Evolutionary conservation across 2,113 vertebrate genomes (phyloP).

Genomic region (Turdus rufiventris): DNA sequence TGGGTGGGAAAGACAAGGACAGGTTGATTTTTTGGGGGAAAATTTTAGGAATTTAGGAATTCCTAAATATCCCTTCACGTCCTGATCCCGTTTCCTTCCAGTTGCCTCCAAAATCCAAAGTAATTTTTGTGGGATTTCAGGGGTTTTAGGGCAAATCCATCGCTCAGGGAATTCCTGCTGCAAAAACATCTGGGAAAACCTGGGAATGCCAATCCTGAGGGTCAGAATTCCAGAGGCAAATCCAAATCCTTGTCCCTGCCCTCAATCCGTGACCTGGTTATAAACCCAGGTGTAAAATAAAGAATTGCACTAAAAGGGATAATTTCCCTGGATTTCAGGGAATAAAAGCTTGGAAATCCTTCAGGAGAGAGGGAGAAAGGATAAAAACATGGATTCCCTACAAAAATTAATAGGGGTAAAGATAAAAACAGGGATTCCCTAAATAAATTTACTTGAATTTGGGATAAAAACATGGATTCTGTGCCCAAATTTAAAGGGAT

Average conservation of each 20-base stretch:
- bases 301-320: accelerated
- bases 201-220: not conserved
- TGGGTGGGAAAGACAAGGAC: not conserved
- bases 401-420: not conserved
- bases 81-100: accelerated
- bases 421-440: not conserved
- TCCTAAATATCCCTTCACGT: not conserved
- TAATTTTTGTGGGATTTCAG: not conserved
- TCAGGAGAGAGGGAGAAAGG: not conserved
- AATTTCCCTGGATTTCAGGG: too few species aligned
- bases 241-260: not conserved
- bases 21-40: not conserved
- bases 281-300: not conserved
- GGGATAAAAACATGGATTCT: too few species aligned
- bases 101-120: not conserved
- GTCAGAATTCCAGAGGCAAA: not conserved
- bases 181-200: not conserved
- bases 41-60: not conserved
- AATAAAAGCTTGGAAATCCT: not conserved
- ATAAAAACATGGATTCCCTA: not conserved
- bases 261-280: too few species aligned
- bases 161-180: not conserved
- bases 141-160: not conserved
- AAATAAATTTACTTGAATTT: too few species aligned
- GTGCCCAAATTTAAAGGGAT: too few species aligned